Percentiles rank a stretch among this genome's conserved stretches.
These are phyloP conservation scores for Mionectes macconnelli DNA, from an alignment of 2,113 vertebrate genomes.

Conservation along the genomic window DNA sequence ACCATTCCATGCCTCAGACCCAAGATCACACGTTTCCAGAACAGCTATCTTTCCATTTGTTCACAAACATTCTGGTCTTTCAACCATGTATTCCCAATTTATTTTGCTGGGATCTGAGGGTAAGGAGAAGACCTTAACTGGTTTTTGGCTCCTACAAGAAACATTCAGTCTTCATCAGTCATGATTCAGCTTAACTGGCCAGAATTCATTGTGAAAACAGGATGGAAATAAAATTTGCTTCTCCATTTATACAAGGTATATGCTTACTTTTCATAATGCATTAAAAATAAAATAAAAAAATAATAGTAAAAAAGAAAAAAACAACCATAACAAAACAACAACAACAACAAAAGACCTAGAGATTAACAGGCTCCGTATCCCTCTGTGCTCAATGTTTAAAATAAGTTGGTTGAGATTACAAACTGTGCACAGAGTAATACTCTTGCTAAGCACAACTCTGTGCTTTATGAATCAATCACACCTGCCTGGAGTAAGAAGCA, in stretches of 20 bases:
- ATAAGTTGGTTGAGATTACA: not conserved
- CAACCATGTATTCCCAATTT: not conserved
- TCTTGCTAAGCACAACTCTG: not conserved
- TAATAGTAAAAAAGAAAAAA: not conserved
- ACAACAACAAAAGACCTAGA: not conserved
- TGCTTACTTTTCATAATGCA: not conserved
- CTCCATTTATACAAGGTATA: not conserved
- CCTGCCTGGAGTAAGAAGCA: not conserved
- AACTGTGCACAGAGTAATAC: not conserved
- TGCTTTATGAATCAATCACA: not conserved
- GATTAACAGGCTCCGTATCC: not conserved
- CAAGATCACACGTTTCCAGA: not conserved
- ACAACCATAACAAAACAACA: not conserved
- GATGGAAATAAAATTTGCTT: not conserved
- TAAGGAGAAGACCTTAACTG: not conserved
- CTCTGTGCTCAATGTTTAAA: not conserved
- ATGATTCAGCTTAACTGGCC: not conserved
- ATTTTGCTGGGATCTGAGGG: not conserved
- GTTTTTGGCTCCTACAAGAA: not conserved
- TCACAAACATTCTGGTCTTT: not conserved
- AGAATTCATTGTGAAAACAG: not conserved
- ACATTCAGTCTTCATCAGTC: not conserved
- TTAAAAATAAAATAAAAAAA: not conserved
- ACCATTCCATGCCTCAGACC: not conserved
- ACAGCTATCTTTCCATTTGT: not conserved